phyloP scores from a whole-genome alignment of 2,888 invertebrate genomes.

The Argyra leucocephala region DNA sequence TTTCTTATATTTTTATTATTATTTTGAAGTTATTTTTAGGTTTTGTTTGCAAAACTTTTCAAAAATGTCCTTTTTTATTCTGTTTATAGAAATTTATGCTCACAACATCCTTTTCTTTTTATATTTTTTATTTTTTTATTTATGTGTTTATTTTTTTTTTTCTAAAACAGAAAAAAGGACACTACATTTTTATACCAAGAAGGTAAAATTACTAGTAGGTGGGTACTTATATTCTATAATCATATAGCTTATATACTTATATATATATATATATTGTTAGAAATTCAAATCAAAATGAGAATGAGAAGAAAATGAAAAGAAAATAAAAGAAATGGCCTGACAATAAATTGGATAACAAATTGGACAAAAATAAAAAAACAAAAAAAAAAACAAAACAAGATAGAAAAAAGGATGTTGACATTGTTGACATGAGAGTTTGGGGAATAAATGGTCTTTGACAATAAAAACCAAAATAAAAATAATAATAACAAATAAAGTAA shows the following conservation, averaged over 20 bases:
- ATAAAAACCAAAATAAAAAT: neutral
- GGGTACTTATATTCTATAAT: too few relatives aligned
- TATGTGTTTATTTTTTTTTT: neutral
- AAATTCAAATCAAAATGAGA: neutral
- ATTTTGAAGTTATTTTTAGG: neutral
- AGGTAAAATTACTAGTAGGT: neutral
- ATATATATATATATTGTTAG: too few relatives aligned
- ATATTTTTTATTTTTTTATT: neutral
- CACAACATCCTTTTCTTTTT: neutral
- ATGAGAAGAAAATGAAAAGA: neutral
- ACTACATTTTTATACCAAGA: neutral
- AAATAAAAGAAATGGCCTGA: neutral
- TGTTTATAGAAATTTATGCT: neutral
- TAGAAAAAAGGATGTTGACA: constrained; percentile 7
- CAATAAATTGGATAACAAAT: constrained; percentile 8
- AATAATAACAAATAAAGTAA: too few relatives aligned
- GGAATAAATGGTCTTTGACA: neutral
- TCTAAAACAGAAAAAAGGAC: neutral
- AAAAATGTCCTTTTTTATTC: neutral
- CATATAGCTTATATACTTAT: too few relatives aligned
- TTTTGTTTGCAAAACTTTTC: constrained; percentile 6
- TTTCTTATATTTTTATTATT: neutral
- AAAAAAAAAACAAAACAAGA: neutral
- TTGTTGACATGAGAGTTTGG: constrained; percentile 10
- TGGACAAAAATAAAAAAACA: neutral